Percentiles rank a stretch among this genome's conserved stretches.
Evolutionary conservation across 2,888 invertebrate species (phyloP).

Genomic region (Tortricodes alternella): DNA sequence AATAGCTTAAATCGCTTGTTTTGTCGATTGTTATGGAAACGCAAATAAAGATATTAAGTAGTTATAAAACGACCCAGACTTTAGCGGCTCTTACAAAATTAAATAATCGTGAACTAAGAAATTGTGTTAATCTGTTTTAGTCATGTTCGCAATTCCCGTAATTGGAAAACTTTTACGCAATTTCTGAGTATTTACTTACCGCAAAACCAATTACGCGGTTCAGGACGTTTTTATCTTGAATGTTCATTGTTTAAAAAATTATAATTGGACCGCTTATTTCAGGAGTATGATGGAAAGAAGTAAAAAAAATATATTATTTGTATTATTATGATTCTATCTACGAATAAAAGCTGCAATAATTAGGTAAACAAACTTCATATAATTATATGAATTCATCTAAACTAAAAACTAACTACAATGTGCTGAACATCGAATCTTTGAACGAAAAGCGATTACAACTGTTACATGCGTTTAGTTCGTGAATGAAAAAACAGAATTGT

Average conservation of each 20-base stretch:
- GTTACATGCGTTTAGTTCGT: not conserved
- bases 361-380: too few species aligned
- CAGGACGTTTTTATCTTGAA: constrained; percentile 9
- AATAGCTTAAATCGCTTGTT: too few species aligned
- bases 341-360: too few species aligned
- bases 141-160: constrained; percentile 15
- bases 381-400: too few species aligned
- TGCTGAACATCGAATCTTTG: not conserved
- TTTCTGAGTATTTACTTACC: constrained; percentile 25
- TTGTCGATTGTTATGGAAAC: not conserved
- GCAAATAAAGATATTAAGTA: not conserved
- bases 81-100: too few species aligned
- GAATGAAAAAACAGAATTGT: constrained; percentile 6
- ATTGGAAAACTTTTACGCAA: constrained; percentile 22
- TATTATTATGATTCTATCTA: too few species aligned
- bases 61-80: not conserved
- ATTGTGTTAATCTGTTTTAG: constrained; percentile 14
- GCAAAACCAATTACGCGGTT: constrained; percentile 17
- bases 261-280: not conserved
- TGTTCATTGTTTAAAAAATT: constrained; percentile 2
- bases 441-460: not conserved
- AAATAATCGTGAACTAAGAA: constrained; percentile 1
- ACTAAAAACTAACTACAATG: not conserved
- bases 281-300: too few species aligned
- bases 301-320: too few species aligned